Percentiles rank a stretch among this genome's conserved stretches.
These are phyloP conservation scores for Tragelaphus eurycerus DNA, from an alignment of 2,797 vertebrate genomes.

Conservation along the genomic window DNA sequence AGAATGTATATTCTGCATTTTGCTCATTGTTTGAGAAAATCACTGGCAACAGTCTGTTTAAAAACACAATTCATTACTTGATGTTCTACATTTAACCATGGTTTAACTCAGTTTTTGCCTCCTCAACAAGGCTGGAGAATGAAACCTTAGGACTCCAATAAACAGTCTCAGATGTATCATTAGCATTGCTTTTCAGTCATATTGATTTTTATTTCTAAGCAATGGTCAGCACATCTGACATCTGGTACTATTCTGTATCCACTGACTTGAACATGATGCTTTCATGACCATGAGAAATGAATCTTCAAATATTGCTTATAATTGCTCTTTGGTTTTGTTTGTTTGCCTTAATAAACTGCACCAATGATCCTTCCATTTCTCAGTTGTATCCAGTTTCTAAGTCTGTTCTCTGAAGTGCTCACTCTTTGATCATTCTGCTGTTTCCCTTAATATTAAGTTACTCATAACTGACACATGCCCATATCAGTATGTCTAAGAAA, in stretches of 20 bases:
- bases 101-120: background rate
- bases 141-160: background rate
- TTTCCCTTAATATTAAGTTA: background rate
- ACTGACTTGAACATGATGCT: background rate
- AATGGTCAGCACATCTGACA: background rate
- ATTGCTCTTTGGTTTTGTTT: background rate
- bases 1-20: background rate
- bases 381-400: background rate
- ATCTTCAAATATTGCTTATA: background rate
- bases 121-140: background rate
- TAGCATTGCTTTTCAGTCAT: background rate
- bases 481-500: constrained; percentile 15
- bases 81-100: background rate
- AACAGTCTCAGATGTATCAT: background rate
- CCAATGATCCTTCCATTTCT: background rate
- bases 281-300: background rate
- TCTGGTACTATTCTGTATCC: background rate
- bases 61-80: constrained; percentile 16
- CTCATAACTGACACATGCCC: background rate
- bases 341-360: background rate
- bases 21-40: background rate
- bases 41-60: background rate
- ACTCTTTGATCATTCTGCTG: background rate
- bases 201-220: constrained; percentile 6
- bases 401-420: background rate